Base-by-base conservation (phyloP, 1,140 invertebrate species). In the Neodiprion virginianus region DNA sequence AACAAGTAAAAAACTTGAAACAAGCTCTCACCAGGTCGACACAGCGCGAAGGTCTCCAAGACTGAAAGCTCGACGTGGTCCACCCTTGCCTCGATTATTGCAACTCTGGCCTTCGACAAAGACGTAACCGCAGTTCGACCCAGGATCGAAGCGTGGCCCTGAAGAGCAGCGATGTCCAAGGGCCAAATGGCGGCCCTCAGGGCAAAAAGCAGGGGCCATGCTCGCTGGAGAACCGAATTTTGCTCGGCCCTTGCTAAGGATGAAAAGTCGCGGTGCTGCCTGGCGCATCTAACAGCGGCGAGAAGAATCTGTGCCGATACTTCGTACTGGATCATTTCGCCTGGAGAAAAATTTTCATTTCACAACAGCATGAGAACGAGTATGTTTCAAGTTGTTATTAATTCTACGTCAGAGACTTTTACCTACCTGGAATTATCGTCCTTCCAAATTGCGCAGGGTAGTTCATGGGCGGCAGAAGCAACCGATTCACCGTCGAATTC, bases 21-120 rank as follows among this genome's bases (percentile, higher is more conserved):
- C 14, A 21, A 48, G 14, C 12, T 14, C 81, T 83, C 82, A 92
- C 92, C 92, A 79, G 88, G 89, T 72, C 92, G 88, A 75, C 92
- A 92, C 7, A 94, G 84, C 21, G 92, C 83, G 12, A 94, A 84
- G 2, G 91, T 92, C 85, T 94, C 92, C 21, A 94, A 76, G 50
- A 92, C 84, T 28, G 90, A 90, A 2, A 92, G 80, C 76, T 94
- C 93, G 73, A 90, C 80, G 11, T 87, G 80, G 75, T 92, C 90
- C 11, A 91, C 86, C 7, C 88, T 85, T 23, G 93, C 73, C 67
- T 89, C 85, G 40, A 17, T 72, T 67, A 89, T 86, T 79, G 77
- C 76, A 81, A 78, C 77, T 81, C 85, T 78, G 70, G 82, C 76
- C 71, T 79, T 76, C 47, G 67, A 76, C 50, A 89, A 74, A 77